Conservation (phyloP, 2,113 vertebrate genomes). For the Pluvianellus socialis region DNA sequence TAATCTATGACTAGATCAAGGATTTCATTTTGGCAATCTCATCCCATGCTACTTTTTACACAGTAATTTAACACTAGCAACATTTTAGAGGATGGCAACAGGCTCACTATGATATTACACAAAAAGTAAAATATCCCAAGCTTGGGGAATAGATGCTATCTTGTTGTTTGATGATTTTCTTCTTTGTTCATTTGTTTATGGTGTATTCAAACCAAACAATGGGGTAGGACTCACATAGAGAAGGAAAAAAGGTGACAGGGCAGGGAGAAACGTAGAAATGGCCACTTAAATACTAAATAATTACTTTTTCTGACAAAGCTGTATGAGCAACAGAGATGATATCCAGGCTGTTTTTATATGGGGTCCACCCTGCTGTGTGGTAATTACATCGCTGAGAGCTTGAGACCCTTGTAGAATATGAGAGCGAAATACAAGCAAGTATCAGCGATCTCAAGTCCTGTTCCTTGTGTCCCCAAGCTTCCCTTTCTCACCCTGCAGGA, state of each 20-base stretch:
- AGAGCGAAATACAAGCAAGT: background rate
- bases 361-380: background rate
- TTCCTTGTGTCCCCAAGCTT: background rate
- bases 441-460: background rate
- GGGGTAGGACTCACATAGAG: background rate
- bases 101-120: background rate
- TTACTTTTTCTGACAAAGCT: background rate
- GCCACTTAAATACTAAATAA: background rate
- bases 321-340: background rate
- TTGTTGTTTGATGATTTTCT: background rate
- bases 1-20: background rate
- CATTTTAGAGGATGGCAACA: background rate
- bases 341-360: background rate
- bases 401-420: background rate
- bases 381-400: background rate
- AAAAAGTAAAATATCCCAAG: background rate
- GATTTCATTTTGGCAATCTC: background rate
- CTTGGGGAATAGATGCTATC: background rate
- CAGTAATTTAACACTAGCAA: background rate
- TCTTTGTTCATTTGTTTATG: background rate
- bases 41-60: background rate
- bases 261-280: background rate
- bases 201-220: background rate
- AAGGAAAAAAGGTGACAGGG: background rate
- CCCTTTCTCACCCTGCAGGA: background rate